Base-by-base conservation (phyloP, 2,797 vertebrate species). In the Sorex maritimensis region DNA sequence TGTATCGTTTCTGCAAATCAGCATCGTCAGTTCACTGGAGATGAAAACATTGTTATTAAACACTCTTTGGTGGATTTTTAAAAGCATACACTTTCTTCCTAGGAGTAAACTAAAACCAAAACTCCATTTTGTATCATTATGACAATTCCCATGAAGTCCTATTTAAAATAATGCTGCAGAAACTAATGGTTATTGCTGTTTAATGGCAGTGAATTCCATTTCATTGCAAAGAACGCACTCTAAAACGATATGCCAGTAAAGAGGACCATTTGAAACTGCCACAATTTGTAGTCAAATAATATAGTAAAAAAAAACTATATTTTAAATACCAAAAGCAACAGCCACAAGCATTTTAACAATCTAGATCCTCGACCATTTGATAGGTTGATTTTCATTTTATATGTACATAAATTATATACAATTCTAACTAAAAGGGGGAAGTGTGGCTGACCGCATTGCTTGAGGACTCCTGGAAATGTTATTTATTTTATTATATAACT, bases 21-120 rank as follows among this genome's bases (percentile, higher is more conserved):
- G 8, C 26, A 67, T 12, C 12, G 8, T 80, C 68, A 82, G 63
- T 67, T 94, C 79, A 58, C 24, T 74, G 30, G 58, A 89, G 38
- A 84, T 34, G 19, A 85, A n/a, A 95, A 63, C 46, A 12, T 30
- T 92, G 30, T 75, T 90, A 80, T 88, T 78, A 92, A 95, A 93
- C 88, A 86, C 24, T 55, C 38, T 34, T 68, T 24, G 15, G 80
- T 88, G 46, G 46, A 72, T 44, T 44, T 44, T 90, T 0, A 58
- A 81, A 91, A 82, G 6, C 38, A 61, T 23, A 67, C 0, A 30
- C 55, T 91, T 86, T 88, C 41, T 77, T 86, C 26, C 21, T 61
- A 15, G 49, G 93, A 87, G 91, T 96, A 91, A 96, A 88, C 90
- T 88, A 82, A 90, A 95, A 80, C 55, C 26, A 88, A 95, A 95